Percentiles rank a stretch among this genome's conserved stretches.
Conservation (phyloP, 2,113 vertebrate species). For the Chlorocebus sabaeus region DNA sequence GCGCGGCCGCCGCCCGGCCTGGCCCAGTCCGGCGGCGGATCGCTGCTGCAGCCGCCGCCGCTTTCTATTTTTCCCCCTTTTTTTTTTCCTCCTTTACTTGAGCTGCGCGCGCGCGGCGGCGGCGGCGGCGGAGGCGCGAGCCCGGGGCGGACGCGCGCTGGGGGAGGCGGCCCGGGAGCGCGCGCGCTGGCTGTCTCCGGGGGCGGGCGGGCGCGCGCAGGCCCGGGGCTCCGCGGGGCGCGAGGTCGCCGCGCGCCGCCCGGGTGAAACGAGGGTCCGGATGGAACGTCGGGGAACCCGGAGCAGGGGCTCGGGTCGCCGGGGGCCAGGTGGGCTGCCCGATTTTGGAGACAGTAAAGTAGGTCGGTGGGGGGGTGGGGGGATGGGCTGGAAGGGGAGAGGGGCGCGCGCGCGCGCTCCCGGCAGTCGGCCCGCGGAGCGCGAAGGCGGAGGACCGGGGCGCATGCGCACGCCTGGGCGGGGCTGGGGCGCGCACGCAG, state of each 20-base stretch:
- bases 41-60: constrained; percentile 54
- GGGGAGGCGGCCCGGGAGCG: constrained; percentile 26
- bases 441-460: not conserved
- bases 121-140: constrained; percentile 25
- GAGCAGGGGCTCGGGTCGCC: not conserved
- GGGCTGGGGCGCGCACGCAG: constrained; percentile 42
- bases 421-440: not conserved
- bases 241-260: not conserved
- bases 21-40: constrained; percentile 39
- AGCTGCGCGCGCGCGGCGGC: constrained; percentile 67
- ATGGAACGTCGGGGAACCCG: not conserved
- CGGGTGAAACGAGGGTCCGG: not conserved
- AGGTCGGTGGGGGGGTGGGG: not conserved
- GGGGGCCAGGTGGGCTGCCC: not conserved
- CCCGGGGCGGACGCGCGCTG: constrained; percentile 55
- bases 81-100: constrained; percentile 67
- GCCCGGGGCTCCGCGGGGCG: not conserved
- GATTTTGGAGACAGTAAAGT: constrained; percentile 37
- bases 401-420: constrained; percentile 20
- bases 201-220: constrained; percentile 3
- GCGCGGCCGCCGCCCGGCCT: constrained; percentile 27
- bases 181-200: constrained; percentile 41
- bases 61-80: constrained; percentile 56
- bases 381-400: not conserved
- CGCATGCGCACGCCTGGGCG: constrained; percentile 63